phyloP scores from a whole-genome alignment of 1,140 invertebrate genomes.

The Triops longicaudatus region DNA sequence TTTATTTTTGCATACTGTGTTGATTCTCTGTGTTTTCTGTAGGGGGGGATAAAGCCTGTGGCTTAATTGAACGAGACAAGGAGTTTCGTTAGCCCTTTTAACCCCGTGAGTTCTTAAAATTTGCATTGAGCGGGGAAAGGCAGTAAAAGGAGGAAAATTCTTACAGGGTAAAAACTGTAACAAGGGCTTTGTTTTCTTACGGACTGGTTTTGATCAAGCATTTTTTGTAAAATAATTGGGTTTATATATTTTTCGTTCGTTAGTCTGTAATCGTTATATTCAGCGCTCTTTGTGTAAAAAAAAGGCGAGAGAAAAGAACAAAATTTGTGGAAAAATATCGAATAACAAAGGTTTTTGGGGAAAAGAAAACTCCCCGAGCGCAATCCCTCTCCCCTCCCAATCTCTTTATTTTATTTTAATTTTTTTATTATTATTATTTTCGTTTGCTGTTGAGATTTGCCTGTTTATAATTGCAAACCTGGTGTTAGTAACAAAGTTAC shows the following conservation, averaged over 20 bases:
- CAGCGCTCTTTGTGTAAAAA: background rate
- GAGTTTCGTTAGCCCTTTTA: background rate
- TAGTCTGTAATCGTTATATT: background rate
- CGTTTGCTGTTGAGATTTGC: slow-evolving; percentile 5
- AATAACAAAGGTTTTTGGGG: background rate
- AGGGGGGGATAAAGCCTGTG: background rate
- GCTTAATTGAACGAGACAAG: background rate
- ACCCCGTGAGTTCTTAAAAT: background rate
- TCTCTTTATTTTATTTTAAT: background rate
- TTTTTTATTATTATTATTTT: background rate
- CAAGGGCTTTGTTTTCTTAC: background rate
- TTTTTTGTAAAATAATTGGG: background rate
- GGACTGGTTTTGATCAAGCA: background rate
- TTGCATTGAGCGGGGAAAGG: background rate
- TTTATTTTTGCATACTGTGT: background rate
- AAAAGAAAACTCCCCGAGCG: background rate
- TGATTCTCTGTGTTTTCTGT: background rate
- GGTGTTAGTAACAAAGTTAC: slow-evolving; percentile 10
- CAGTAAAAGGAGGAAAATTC: background rate
- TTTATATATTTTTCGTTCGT: background rate
- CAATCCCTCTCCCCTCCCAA: background rate
- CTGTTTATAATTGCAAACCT: background rate
- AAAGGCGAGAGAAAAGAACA: background rate
- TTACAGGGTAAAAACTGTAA: background rate
- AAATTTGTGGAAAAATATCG: background rate